Evolutionary conservation across 37 sponge, comb jelly and placozoan species (phyloP).

Genomic region (Ephydatia muelleri): DNA sequence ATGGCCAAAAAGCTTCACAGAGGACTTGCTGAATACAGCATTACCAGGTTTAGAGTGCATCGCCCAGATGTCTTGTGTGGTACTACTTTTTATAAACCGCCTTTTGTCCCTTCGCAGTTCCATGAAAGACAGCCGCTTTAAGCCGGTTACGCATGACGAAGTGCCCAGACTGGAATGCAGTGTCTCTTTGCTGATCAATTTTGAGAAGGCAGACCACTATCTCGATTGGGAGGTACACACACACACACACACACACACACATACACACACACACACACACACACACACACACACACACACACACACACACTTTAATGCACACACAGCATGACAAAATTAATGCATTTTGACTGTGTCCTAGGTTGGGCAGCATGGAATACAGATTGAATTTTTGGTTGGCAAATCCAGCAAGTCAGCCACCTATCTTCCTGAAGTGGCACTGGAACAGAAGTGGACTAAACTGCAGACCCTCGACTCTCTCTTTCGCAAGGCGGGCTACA

Average conservation of each 20-base stretch:
- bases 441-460: conserved; percentile 94
- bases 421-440: conserved; percentile 97
- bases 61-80: no score
- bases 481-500: conserved; percentile 89
- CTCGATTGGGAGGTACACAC: conserved; percentile 93
- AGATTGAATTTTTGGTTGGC: conserved; percentile 80
- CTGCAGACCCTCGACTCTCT: conserved; percentile 86
- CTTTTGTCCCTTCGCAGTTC: conserved; percentile 54
- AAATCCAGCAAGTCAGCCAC: conserved; percentile 77
- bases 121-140: conserved; percentile 92
- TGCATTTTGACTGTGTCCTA: conserved; percentile 14
- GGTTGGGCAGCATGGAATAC: conserved; percentile 96
- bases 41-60: conserved; percentile 74
- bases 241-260: background rate
- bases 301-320: no score
- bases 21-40: conserved; percentile 90
- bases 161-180: conserved; percentile 80
- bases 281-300: background rate
- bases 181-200: conserved; percentile 92
- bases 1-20: conserved; percentile 79
- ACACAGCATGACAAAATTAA: no score
- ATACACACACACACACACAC: background rate
- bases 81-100: background rate
- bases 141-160: conserved; percentile 79
- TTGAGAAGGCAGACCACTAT: conserved; percentile 77